Conservation (phyloP, 2,888 invertebrate genomes). For the Cynaeus angustus region DNA sequence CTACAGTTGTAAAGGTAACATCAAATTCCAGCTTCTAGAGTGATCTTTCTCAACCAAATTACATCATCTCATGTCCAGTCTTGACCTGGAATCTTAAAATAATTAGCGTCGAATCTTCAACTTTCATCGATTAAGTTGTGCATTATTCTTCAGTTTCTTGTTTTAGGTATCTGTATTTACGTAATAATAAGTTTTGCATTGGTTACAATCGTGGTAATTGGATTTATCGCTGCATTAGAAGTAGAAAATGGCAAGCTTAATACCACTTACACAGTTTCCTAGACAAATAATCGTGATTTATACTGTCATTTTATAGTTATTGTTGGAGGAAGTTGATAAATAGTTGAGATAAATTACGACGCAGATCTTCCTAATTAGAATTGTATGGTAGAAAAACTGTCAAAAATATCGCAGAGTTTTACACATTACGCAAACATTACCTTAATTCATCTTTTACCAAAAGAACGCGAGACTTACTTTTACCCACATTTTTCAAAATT, state of each 20-base stretch:
- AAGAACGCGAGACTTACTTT: no score
- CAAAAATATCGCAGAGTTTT: no score
- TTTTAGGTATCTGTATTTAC: conserved; percentile 20
- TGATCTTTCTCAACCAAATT: conserved; percentile 27
- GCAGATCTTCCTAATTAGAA: no score
- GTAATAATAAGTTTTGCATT: conserved; percentile 13
- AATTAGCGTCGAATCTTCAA: conserved; percentile 40
- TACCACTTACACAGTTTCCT: not conserved
- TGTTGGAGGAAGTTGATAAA: not conserved
- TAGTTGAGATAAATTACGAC: not conserved
- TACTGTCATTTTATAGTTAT: not conserved
- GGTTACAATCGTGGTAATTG: conserved; percentile 2
- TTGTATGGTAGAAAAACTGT: no score
- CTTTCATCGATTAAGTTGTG: conserved; percentile 30
- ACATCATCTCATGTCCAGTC: conserved; percentile 35
- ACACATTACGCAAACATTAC: no score
- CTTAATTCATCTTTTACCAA: no score
- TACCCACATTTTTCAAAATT: no score
- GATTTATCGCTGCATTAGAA: not conserved
- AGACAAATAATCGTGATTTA: conserved; percentile 2
- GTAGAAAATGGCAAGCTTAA: not conserved
- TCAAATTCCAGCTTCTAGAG: conserved; percentile 10
- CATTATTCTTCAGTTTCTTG: conserved; percentile 13
- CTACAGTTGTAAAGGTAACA: conserved; percentile 7
- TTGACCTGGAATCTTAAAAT: conserved; percentile 40